Conservation (phyloP, 23 tunicate species). For the Botrylloides violaceus region DNA sequence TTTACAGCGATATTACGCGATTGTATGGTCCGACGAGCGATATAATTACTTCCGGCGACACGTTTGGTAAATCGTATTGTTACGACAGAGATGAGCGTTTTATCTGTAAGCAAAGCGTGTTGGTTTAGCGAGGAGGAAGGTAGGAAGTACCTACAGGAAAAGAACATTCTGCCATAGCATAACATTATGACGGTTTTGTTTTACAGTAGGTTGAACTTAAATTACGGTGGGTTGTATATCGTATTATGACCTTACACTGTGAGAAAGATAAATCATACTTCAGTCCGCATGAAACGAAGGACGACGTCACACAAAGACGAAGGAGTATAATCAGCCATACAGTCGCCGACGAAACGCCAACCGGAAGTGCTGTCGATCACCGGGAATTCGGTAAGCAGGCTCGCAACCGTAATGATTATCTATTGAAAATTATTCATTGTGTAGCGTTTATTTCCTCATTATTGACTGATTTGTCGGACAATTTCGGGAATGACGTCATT, state of each 20-base stretch:
- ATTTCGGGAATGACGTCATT: neutral
- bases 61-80: slow-evolving; percentile 3
- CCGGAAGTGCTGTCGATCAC: neutral
- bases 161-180: too few relatives aligned
- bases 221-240: neutral
- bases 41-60: slow-evolving; percentile 23
- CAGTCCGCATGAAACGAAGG: slow-evolving; percentile 3
- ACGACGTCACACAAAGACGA: neutral
- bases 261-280: neutral
- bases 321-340: slow-evolving; percentile 4
- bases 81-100: too few relatives aligned
- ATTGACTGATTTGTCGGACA: neutral
- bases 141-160: too few relatives aligned
- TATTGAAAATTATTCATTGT: too few relatives aligned
- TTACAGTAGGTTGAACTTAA: too few relatives aligned
- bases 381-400: too few relatives aligned
- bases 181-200: too few relatives aligned
- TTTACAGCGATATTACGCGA: neutral
- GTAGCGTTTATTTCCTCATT: too few relatives aligned
- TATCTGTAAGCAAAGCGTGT: too few relatives aligned
- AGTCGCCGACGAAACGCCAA: neutral
- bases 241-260: slow-evolving; percentile 9
- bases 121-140: too few relatives aligned
- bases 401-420: too few relatives aligned
- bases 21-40: slow-evolving; percentile 8